phyloP scores from a whole-genome alignment of 2,888 invertebrate genomes.

The Cheilosia urbana region DNA sequence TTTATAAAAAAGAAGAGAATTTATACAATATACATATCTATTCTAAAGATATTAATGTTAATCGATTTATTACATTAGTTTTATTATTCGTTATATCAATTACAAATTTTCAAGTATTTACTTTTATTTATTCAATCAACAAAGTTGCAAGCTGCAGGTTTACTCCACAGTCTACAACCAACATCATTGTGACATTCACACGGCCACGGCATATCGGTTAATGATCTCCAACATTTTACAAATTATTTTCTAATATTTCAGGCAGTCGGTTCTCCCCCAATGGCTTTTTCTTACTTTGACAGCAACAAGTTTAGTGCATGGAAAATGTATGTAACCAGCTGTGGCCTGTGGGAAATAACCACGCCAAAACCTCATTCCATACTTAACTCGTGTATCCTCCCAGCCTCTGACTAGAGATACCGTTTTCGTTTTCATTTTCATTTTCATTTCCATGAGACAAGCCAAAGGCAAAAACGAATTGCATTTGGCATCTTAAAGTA shows the following conservation, averaged over 20 bases:
- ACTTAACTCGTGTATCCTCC: conserved; percentile 32
- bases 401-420: conserved; percentile 16
- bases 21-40: no score
- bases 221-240: conserved; percentile 40
- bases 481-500: conserved; percentile 24
- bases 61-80: no score
- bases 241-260: conserved; percentile 38
- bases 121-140: not conserved
- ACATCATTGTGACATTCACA: conserved; percentile 38
- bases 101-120: no score
- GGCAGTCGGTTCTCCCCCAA: conserved; percentile 17
- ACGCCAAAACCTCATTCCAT: conserved; percentile 58
- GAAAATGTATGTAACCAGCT: conserved; percentile 49
- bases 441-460: conserved; percentile 53
- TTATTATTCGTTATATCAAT: no score
- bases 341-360: conserved; percentile 72
- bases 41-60: no score
- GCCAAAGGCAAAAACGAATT: conserved; percentile 3
- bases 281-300: not conserved
- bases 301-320: conserved; percentile 45
- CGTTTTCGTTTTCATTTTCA: conserved; percentile 56
- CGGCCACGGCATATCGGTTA: conserved; percentile 53
- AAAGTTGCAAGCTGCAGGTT: not conserved
- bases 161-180: conserved; percentile 8
- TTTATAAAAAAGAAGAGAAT: no score